Conservation (phyloP, 2,797 vertebrate species). For the Astyanax mexicanus region DNA sequence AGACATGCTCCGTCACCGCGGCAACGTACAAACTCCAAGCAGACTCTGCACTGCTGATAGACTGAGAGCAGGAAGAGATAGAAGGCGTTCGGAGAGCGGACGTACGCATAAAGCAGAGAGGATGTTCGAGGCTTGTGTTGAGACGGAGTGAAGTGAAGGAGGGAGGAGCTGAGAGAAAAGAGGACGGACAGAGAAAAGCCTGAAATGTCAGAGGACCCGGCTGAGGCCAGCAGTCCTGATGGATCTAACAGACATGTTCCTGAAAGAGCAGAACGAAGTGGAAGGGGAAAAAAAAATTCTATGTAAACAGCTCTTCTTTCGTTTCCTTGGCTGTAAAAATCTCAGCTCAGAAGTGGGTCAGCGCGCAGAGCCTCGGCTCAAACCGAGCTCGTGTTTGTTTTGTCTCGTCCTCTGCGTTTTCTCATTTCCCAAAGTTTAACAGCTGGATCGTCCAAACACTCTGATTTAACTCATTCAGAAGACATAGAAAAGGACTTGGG, state of each 20-base stretch:
- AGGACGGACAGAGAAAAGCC: conserved; percentile 7
- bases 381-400: neutral
- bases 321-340: conserved; percentile 38
- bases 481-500: too few relatives aligned
- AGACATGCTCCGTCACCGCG: conserved; percentile 60
- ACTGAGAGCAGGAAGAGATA: neutral
- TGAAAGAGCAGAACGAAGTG: conserved; percentile 10
- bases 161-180: conserved; percentile 6
- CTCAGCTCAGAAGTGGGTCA: conserved; percentile 27
- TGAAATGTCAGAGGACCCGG: conserved; percentile 40
- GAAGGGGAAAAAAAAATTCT: neutral
- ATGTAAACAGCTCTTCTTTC: conserved; percentile 37
- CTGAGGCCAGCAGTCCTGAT: conserved; percentile 45
- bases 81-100: neutral
- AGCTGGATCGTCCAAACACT: neutral
- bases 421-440: neutral
- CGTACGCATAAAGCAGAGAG: neutral
- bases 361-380: neutral
- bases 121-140: neutral
- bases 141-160: conserved; percentile 1
- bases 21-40: conserved; percentile 47
- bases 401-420: conserved; percentile 1
- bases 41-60: neutral
- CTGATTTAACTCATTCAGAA: too few relatives aligned
- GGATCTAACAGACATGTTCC: conserved; percentile 40